Base-by-base conservation (phyloP, 1,140 invertebrate genomes). In the Lanistes nyassanus region DNA sequence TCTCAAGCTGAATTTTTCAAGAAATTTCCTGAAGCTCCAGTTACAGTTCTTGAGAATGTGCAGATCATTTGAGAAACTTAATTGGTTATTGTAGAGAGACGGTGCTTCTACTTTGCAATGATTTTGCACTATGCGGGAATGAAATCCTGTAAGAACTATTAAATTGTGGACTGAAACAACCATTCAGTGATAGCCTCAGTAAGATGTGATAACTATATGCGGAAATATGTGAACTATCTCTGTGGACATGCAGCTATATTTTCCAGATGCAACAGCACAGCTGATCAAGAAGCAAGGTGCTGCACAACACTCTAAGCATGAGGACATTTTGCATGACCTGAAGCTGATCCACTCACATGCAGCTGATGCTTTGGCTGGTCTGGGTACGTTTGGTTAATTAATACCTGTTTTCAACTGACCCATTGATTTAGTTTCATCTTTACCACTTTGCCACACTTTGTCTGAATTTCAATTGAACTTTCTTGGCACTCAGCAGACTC, bases 281-380 rank as follows among this genome's bases (percentile, higher is more conserved):
- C 88, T 92, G 76, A 80, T 93, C 13, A 72, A 89, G 21, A 67
- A 85, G 37, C 91, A 93, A 80, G 84, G 89, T 36, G 75, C 79
- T 3, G 89, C 90, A 34, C 90, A 89, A 51, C 84, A 88, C 56
- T 76, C 86, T 23, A 91, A 91, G 82, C 92, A 93, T 83, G 77
- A 90, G 39, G 89, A 92, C 75, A 84, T 93, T 36, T 82, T 93
- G 2, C 70, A 90, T 11, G 92, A 93, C 86, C 86, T 94, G 53
- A 83, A 89, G 16, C 82, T 81, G 36, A 91, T 94, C 78, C 91
- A 92, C 71, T 80, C 90, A 21, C 91, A 91, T 79, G 89, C 91
- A 7, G 81, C 91, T 76, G 78, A 87, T 36, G 90, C 93, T 47
- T 92, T 92, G 87, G 79, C 90, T 6, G 91, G 91, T 85, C 91